Evolutionary conservation across 2,797 vertebrate species (phyloP).

Genomic region (Phyllotis vaccarum): DNA sequence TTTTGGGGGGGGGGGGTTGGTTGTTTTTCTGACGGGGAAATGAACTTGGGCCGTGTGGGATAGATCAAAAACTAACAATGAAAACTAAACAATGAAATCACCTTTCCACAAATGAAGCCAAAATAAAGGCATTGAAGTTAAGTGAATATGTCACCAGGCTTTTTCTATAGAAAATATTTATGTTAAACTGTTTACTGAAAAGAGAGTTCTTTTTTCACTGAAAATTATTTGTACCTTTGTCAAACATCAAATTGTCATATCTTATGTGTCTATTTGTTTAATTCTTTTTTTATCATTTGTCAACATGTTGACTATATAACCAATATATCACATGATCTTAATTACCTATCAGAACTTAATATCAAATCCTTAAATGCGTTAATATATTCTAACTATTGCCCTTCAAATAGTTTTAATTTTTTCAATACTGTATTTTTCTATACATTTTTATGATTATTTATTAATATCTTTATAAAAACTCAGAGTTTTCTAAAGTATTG

Average conservation of each 20-base stretch:
- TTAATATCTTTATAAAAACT: background rate
- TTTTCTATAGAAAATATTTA: background rate
- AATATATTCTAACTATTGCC: background rate
- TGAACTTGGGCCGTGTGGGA: no score
- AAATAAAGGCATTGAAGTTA: background rate
- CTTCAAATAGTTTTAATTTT: background rate
- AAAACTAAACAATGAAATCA: background rate
- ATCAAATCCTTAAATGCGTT: background rate
- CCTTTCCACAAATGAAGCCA: background rate
- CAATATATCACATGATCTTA: background rate
- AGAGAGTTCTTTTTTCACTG: background rate
- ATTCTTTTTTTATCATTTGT: background rate
- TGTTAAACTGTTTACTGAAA: background rate
- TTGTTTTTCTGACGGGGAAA: no score
- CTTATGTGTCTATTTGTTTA: background rate
- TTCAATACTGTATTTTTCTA: background rate
- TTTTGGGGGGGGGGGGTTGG: no score
- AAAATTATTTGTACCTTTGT: background rate
- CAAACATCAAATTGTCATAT: background rate
- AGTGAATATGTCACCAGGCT: background rate
- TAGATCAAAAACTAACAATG: no score
- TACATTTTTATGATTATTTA: background rate
- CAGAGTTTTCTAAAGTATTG: background rate
- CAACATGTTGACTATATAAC: background rate
- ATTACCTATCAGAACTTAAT: background rate